Percentiles rank a stretch among this genome's conserved stretches.
These are phyloP conservation scores for Brachyistius frenatus DNA, from an alignment of 2,113 vertebrate species.

Conservation along the genomic window DNA sequence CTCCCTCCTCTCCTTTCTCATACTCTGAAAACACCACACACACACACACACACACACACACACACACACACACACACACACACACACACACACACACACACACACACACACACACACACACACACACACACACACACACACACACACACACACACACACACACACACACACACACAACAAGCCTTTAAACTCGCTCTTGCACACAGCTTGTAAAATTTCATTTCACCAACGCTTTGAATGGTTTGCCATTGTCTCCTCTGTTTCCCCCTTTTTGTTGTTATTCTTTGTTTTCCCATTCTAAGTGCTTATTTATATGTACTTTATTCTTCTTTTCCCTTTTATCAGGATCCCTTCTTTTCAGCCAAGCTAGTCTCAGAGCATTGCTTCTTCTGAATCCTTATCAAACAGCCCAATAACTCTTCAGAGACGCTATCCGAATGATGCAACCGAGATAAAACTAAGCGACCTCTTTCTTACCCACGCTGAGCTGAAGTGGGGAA, in stretches of 20 bases:
- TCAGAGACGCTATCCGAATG: constrained; percentile 47
- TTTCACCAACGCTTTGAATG: constrained; percentile 76
- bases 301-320: constrained; percentile 73
- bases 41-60: constrained; percentile 23
- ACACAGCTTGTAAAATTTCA: constrained; percentile 66
- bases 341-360: constrained; percentile 31
- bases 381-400: constrained; percentile 64
- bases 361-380: constrained; percentile 40
- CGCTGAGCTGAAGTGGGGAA: constrained; percentile 33
- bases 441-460: constrained; percentile 73
- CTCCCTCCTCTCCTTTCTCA: constrained; percentile 28
- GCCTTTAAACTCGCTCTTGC: background rate
- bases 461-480: constrained; percentile 62
- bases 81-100: constrained; percentile 21
- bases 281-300: too few species aligned
- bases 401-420: constrained; percentile 63
- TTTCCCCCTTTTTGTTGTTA: background rate
- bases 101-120: constrained; percentile 24
- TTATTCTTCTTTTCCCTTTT: constrained; percentile 58
- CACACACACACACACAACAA: constrained; percentile 7
- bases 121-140: constrained; percentile 20
- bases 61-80: constrained; percentile 8
- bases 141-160: constrained; percentile 17
- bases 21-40: constrained; percentile 18
- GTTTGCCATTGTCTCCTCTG: constrained; percentile 57